Base-by-base conservation (phyloP, 2,888 invertebrate genomes). In the Ormyrus nitidulus region DNA sequence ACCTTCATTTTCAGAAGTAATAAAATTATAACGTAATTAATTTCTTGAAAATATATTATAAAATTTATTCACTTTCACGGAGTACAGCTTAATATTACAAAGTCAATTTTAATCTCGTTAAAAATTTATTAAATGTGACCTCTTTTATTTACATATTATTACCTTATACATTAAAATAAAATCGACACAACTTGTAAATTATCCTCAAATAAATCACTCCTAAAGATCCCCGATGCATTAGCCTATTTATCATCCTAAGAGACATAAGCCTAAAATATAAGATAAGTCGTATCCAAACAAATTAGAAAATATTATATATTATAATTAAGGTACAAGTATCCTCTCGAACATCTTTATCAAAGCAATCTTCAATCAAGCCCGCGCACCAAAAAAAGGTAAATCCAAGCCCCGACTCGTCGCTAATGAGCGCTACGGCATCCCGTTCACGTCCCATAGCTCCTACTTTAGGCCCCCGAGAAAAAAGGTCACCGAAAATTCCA, bases 401-500 rank as follows among this genome's bases (percentile, higher is more conserved):
- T 53, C 72, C 11, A 13, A 49, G 48, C 58, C 58, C 19, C 19
- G 19, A 19, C 19, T 19, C 19, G 19, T 19, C 19, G 19, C 19
- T 19, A 19, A 19, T 19, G 19, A 19, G 19, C 19, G 2, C 19
- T 19, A 19, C 19, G 6, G 19, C 54, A 10, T 19, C 13, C 46
- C n/a, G 54, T 49, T 61, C 46, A 34, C 62, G 73, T 13, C 6
- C 54, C 8, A 66, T 66, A 75, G 34, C 66, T 75, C 59, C 46
- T 59, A 11, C 62, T 72, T 72, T 51, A 2, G 19, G 19, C 19
- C 19, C 19, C 19, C 19, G 19, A 19, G 19, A 19, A 54, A 66
- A 6, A 54, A 11, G 62, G 51, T 13, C 4, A 34, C 34, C n/a
- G 13, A 74, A 66, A 72, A 77, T 77, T 65, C 72, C 77, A 66